Evolutionary conservation across 2,797 vertebrate genomes (phyloP).

Genomic region (Okamejei kenojei): DNA sequence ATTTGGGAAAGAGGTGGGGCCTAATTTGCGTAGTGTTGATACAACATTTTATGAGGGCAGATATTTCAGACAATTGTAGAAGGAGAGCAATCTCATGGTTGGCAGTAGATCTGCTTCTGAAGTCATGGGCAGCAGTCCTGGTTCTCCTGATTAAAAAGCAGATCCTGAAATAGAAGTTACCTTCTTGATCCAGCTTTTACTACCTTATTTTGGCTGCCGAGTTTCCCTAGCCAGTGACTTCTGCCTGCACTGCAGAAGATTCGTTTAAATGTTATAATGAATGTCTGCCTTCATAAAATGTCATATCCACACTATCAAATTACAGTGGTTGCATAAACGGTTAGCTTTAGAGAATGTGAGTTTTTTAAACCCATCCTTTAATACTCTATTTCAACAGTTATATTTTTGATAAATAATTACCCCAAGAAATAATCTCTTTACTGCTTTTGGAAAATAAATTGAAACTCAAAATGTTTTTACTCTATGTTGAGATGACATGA

Average conservation of each 20-base stretch:
- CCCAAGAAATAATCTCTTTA: background rate
- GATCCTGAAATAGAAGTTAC: no score
- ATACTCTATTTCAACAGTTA: background rate
- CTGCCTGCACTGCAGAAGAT: background rate
- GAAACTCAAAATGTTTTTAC: background rate
- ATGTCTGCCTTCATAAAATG: background rate
- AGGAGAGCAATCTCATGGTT: background rate
- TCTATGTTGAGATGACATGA: background rate
- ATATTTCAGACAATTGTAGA: background rate
- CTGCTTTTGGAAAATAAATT: background rate
- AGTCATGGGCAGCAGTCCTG: background rate
- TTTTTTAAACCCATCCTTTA: background rate
- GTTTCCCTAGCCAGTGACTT: background rate
- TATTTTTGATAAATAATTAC: background rate
- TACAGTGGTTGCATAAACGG: background rate
- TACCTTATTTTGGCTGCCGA: background rate
- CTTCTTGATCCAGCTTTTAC: background rate
- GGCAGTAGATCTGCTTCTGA: background rate
- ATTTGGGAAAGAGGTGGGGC: background rate
- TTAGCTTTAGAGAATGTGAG: background rate
- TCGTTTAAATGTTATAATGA: background rate
- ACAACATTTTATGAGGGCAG: background rate
- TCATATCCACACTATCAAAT: background rate
- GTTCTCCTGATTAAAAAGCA: background rate
- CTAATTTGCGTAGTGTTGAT: no score